Base-by-base conservation (phyloP, 2,113 vertebrate genomes). In the Ictalurus furcatus region DNA sequence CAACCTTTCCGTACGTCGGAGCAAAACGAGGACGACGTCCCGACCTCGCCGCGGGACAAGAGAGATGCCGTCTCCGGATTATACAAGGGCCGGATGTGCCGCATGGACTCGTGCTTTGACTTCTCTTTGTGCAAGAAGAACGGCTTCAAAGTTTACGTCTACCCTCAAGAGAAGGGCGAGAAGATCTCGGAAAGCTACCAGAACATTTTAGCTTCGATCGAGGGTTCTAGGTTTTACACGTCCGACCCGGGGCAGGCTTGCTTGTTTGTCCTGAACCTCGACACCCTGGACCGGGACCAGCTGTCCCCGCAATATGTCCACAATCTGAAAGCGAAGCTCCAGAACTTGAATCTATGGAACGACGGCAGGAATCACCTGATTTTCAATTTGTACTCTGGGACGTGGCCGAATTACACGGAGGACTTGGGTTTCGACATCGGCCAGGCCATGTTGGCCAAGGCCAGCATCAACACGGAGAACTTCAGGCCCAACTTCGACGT, bases 381-480 rank as follows among this genome's bases (percentile, higher is more conserved):
- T 95, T 99, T 99, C 94, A 99, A 99, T 95, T 96, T 99, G 94
- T 99, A 99, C 93, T 99, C 98, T 0, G 98, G 98, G 88, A 99
- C 98, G 71, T 99, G 98, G 98, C 98, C 98, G 14, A 97, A 99
- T 95, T 99, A 99, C 94, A 99, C 98, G 0, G 98, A 99, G 93
- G 98, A 99, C 91, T 94, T 99, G 73, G 98, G 98, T 52, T 98
- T 99, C 30, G 98, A 99, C 93, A 98, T 99, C 0, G 98, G 98
- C 90, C 96, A 97, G 92, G 98, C 98, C 83, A 99, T 99, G 98
- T 95, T 99, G 94, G 98, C 98, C 91, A 99, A 99, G 93, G 98
- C 98, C 93, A 99, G 98, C 96, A 97, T 98, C 94, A 97, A 97
- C 95, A 97, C 97, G 9, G 98, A 99, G 93, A 99, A 98, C 96